A percentile compares a stretch with the other conserved stretches of the same genome.
These are phyloP conservation scores for Drosophila neotestacea DNA, from an alignment of 2,888 invertebrate genomes.

Conservation along the genomic window DNA sequence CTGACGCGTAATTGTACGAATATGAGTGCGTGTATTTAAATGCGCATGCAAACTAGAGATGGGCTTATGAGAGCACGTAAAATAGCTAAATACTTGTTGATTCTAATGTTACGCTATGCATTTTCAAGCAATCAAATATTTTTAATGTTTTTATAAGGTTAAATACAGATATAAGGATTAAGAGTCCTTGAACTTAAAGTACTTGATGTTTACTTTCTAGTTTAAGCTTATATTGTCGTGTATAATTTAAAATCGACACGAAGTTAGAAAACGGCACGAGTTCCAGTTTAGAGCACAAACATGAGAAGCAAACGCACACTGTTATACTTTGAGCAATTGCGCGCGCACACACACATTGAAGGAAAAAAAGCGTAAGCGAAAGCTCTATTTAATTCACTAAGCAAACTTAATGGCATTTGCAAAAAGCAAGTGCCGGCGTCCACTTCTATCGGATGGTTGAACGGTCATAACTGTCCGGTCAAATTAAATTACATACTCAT, in stretches of 20 bases:
- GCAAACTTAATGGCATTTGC: conserved; percentile 43
- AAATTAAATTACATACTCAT: conserved; percentile 25
- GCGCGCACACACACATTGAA: conserved; percentile 52
- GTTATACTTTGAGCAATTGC: conserved; percentile 41
- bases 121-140: not conserved
- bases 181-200: not conserved
- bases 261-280: not conserved
- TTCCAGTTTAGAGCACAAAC: conserved; percentile 14
- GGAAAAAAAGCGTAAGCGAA: conserved; percentile 30
- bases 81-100: conserved; percentile 40
- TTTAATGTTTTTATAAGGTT: not conserved
- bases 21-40: conserved; percentile 5
- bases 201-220: not conserved
- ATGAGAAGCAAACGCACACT: conserved; percentile 33
- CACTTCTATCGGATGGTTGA: conserved; percentile 18
- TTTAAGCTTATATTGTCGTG: not conserved
- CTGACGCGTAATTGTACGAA: conserved; percentile 12
- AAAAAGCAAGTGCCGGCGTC: conserved; percentile 22
- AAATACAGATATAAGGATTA: not conserved
- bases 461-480: conserved; percentile 15
- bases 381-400: conserved; percentile 46
- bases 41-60: conserved; percentile 25
- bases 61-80: conserved; percentile 8
- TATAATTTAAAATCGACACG: not conserved
- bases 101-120: not conserved